Evolutionary conservation across 1,140 invertebrate species (phyloP).

Genomic region (Drosophila dunni): DNA sequence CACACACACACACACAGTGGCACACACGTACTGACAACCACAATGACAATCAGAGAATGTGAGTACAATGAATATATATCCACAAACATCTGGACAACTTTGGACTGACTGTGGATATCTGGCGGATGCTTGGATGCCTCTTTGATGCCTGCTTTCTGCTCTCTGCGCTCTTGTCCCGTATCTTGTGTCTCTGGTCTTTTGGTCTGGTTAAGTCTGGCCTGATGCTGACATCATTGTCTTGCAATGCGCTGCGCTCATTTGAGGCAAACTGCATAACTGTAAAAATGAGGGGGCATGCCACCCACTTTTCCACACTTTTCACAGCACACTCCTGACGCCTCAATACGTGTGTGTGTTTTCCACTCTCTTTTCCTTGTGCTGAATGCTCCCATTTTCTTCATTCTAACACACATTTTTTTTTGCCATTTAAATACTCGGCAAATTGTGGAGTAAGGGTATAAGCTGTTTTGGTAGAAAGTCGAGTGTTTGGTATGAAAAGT

Average conservation of each 20-base stretch:
- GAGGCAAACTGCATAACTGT: slow-evolving; percentile 47
- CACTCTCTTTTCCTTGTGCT: slow-evolving; percentile 17
- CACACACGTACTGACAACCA: not conserved
- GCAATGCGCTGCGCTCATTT: slow-evolving; percentile 72
- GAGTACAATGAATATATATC: slow-evolving; percentile 55
- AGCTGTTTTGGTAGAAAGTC: too few species aligned
- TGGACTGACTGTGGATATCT: slow-evolving; percentile 28
- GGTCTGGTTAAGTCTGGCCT: slow-evolving; percentile 53
- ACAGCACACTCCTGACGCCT: not conserved
- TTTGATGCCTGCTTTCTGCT: slow-evolving; percentile 20
- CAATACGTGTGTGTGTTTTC: slow-evolving; percentile 20
- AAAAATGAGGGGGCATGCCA: slow-evolving; percentile 22
- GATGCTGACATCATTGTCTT: slow-evolving; percentile 79
- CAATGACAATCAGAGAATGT: slow-evolving; percentile 49
- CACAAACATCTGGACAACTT: slow-evolving; percentile 59
- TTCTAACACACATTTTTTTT: slow-evolving; percentile 47
- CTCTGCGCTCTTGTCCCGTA: too few species aligned
- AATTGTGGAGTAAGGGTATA: too few species aligned
- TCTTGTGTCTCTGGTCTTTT: slow-evolving; percentile 5
- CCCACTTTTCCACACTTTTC: slow-evolving; percentile 14
- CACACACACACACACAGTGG: slow-evolving; percentile 7
- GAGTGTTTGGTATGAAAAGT: too few species aligned
- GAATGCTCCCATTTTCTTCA: slow-evolving; percentile 64
- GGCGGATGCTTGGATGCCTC: slow-evolving; percentile 39
- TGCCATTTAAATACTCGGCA: slow-evolving; percentile 2